Percentiles rank a stretch among this genome's conserved stretches.
These are phyloP conservation scores for Pituophis catenifer DNA, from an alignment of 2,113 vertebrate species.

Conservation along the genomic window DNA sequence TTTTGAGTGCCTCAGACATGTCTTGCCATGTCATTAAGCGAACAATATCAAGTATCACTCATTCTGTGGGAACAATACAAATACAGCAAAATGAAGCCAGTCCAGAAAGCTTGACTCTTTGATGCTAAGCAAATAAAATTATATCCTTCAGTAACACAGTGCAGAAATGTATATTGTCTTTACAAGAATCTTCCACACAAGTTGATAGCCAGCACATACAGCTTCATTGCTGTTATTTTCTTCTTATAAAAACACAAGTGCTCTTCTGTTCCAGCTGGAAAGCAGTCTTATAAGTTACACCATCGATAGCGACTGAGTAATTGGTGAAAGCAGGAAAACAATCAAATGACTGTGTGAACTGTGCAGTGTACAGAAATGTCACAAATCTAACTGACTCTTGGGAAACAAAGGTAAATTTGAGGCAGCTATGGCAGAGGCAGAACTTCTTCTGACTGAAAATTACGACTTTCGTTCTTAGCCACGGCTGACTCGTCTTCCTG, in stretches of 20 bases:
- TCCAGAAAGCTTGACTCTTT: conserved; percentile 30
- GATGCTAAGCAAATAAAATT: conserved; percentile 13
- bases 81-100: conserved; percentile 49
- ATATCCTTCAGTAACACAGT: conserved; percentile 31
- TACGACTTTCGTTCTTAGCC: neutral
- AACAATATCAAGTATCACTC: conserved; percentile 18
- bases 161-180: neutral
- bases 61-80: conserved; percentile 24
- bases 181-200: neutral
- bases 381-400: neutral
- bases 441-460: neutral
- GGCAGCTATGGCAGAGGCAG: too few species aligned
- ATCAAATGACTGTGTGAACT: neutral
- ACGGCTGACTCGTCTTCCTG: neutral
- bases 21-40: conserved; percentile 50
- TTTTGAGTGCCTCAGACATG: conserved; percentile 43
- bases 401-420: neutral
- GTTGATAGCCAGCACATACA: neutral
- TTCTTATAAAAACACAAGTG: neutral
- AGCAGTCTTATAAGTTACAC: neutral
- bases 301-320: neutral
- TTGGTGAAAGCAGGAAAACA: neutral
- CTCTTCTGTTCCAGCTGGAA: neutral
- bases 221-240: neutral
- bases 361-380: neutral